Base-by-base conservation (phyloP, 2,888 invertebrate species). In the Euplexia lucipara region DNA sequence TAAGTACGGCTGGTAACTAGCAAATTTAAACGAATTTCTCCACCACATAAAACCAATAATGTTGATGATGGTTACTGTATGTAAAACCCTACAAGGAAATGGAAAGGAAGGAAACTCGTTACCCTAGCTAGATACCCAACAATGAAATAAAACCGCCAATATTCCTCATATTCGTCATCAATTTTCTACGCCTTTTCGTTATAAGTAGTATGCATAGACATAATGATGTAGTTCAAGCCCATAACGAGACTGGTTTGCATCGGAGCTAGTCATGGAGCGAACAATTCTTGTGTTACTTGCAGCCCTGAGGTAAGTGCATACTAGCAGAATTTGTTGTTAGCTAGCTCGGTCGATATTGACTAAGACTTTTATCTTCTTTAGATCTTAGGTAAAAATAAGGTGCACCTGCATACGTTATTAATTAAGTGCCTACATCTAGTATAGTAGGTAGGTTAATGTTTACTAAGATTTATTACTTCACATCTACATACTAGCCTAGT, bases 111-210 rank as follows among this genome's bases (percentile, higher is more conserved):
- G 39, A 64, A 70, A 53, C 37, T 26, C 4, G 1, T 2, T 37
- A 20, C 16, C 3, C 1, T 35, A 18, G 8, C 1, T 35, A 18
- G 8, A 14, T 20, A 41, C 41, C 7, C 34, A 44, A 9, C 26
- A 18, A 26, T n/a, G 12, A 44, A 60, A 9, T 60, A 22, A 32
- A 62, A 30, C 48, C 48, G 64, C 22, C 14, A 16, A 16, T 57
- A 52, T 80, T 69, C 59, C 73, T 72, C 53, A 68, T 47, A 61
- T 69, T 65, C 57, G 70, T 74, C 74, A 74, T 64, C 35, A 48
- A 69, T 80, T 64, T 59, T 70, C 53, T 26, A 62, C 61, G 65
- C 53, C 8, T 12, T 71, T 26, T 44, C 45, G 47, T 54, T 76
- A 78, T 76, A 74, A 73, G 64, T 70, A 61, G 52, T 63, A 53